A percentile compares a stretch with the other conserved stretches of the same genome.
phyloP scores from a whole-genome alignment of 2,797 vertebrate species.

The Columba guinea region DNA sequence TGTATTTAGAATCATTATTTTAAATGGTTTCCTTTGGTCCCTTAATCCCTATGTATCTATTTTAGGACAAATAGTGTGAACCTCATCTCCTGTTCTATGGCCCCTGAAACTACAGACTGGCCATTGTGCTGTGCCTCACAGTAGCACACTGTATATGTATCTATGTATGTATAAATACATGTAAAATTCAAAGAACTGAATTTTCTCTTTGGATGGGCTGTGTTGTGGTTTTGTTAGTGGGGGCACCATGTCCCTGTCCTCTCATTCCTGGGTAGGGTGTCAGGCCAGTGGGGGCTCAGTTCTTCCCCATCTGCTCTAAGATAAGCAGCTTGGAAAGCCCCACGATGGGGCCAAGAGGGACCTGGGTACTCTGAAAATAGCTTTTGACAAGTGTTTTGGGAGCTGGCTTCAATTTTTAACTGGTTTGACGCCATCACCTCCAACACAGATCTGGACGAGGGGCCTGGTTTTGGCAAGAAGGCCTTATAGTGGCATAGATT shows the following conservation, averaged over 20 bases:
- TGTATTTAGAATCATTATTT: not conserved
- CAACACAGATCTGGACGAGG: constrained; percentile 8
- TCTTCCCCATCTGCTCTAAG: not conserved
- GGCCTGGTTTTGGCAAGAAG: constrained; percentile 10
- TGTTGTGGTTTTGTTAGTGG: not conserved
- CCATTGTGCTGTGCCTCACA: not conserved
- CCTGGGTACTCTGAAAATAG: not conserved
- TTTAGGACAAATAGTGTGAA: not conserved
- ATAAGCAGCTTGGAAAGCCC: not conserved
- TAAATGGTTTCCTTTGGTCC: not conserved
- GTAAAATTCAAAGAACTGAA: not conserved
- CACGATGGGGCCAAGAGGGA: accelerated
- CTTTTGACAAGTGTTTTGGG: not conserved
- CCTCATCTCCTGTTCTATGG: not conserved
- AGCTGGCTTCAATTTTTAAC: constrained; percentile 46
- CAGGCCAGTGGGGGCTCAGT: not conserved
- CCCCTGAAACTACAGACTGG: not conserved
- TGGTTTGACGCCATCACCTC: not conserved
- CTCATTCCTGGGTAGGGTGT: not conserved
- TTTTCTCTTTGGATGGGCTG: not conserved
- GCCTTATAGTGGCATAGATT: constrained; percentile 23
- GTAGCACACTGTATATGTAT: not conserved
- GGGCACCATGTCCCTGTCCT: not conserved
- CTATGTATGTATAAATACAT: too few relatives aligned
- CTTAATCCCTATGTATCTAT: not conserved